Conservation (phyloP, 2,113 vertebrate species). For the Camelus dromedarius region DNA sequence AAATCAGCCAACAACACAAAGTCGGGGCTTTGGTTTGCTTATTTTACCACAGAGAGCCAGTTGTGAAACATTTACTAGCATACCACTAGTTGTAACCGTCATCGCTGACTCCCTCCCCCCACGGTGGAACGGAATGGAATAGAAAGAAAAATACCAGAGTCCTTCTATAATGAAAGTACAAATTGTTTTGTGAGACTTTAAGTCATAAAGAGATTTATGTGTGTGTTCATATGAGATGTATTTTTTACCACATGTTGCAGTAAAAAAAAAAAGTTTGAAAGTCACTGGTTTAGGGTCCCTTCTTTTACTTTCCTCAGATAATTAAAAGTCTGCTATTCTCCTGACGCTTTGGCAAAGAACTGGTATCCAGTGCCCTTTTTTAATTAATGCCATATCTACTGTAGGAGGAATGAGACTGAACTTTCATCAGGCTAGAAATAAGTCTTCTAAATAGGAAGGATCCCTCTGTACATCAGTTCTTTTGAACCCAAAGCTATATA, state of each 20-base stretch:
- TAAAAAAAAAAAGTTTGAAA: neutral
- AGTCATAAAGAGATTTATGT: neutral
- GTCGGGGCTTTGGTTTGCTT: neutral
- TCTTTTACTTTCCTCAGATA: neutral
- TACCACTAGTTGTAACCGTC: neutral
- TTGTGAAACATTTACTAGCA: neutral
- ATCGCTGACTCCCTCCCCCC: neutral
- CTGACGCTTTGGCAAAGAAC: neutral
- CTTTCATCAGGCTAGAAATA: neutral
- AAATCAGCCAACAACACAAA: neutral
- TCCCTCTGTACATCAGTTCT: neutral
- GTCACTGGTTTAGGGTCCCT: neutral
- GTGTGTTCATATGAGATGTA: neutral
- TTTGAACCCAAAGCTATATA: constrained; percentile 30
- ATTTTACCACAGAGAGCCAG: neutral
- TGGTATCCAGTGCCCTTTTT: neutral
- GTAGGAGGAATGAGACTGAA: neutral
- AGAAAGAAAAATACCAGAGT: constrained; percentile 10
- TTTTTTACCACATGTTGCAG: neutral
- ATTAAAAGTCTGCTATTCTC: neutral
- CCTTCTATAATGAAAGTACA: neutral
- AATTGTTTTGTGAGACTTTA: neutral
- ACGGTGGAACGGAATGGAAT: neutral
- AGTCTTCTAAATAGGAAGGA: neutral
- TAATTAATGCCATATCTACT: neutral